These are phyloP conservation scores for Congeria kusceri DNA, from an alignment of 2,888 invertebrate genomes.

Conservation along the genomic window DNA sequence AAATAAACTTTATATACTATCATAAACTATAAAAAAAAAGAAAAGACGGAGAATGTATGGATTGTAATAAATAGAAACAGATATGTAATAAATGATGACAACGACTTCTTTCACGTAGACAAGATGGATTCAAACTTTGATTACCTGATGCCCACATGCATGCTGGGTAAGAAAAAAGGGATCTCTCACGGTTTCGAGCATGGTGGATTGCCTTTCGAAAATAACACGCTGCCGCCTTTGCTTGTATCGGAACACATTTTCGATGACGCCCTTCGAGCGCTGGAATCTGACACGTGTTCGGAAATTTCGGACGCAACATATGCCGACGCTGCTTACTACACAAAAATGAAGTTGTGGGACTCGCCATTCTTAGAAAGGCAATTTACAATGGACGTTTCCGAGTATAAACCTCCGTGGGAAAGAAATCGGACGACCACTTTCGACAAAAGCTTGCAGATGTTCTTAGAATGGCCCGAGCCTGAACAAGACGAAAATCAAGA, in stretches of 20 bases:
- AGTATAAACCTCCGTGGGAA: conserved; percentile 46
- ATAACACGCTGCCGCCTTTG: neutral
- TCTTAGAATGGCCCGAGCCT: conserved; percentile 49
- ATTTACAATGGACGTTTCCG: conserved; percentile 34
- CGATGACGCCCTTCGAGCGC: conserved; percentile 49
- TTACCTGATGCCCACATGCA: conserved; percentile 57
- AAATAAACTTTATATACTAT: too few relatives aligned
- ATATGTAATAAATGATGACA: too few relatives aligned
- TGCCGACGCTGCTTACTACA: conserved; percentile 51
- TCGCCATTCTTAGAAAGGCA: conserved; percentile 39
- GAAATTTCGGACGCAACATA: conserved; percentile 58
- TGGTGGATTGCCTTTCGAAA: neutral
- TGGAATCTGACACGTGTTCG: conserved; percentile 61
- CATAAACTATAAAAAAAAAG: too few relatives aligned
- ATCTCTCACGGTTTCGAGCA: neutral
- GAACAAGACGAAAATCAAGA: neutral
- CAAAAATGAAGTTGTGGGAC: conserved; percentile 49
- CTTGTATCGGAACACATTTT: conserved; percentile 31
- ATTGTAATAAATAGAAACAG: too few relatives aligned
- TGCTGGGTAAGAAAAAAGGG: conserved; percentile 25
- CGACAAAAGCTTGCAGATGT: conserved; percentile 56
- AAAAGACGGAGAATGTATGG: too few relatives aligned
- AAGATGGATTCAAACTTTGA: conserved; percentile 35
- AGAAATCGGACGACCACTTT: conserved; percentile 34
- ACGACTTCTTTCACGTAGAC: too few relatives aligned